Evolutionary conservation across 2,888 invertebrate species (phyloP), one percentile per base, ranked within the genome.

Genomic region (Tachystola acroxantha): DNA sequence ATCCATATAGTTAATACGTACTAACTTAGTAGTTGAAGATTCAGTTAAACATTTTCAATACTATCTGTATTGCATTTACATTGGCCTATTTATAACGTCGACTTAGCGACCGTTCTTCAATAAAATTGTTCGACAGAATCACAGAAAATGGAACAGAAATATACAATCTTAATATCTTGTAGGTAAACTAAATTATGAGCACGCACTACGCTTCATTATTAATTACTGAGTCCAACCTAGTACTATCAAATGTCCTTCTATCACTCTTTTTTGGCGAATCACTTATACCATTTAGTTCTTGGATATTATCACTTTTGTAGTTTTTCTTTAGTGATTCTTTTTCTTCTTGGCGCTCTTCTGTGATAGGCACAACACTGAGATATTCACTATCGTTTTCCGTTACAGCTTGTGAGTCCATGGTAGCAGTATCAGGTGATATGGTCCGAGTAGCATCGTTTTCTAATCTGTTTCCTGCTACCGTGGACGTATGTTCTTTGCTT

Each of bases 201-300:
- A 43, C 45, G 35, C 45, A 63, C 69, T 78, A 79, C 66, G 77
- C 77, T 65, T 72, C 70, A 63, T 78, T 74, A 55, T 66, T 68
- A 49, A 57, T 61, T 53, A 73, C 59, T 52, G 73, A 64, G 59
- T 77, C 68, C 46, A 69, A 68, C 63, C 73, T 74, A 53, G 58
- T 71, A 53, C 64, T 54, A 51, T 76, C 73, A 67, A 80, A 61
- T 76, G 78, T 80, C 69, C 81, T 79, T 61, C 70, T 76, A 54
- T 76, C 81, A 77, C 77, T 84, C 43, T 75, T 75, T 76, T 82
- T 81, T 64, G 71, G 72, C 34, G 74, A 76, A 73, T 81, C 80
- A 77, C 80, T 84, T 53, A 85, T 84, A 53, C 73, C 73, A 57
- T 85, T 86, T 42, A 80, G 51, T 48, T 72, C 70, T 62, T 71